Evolutionary conservation across 2,888 invertebrate species (phyloP).

Genomic region (Ischnura elegans): DNA sequence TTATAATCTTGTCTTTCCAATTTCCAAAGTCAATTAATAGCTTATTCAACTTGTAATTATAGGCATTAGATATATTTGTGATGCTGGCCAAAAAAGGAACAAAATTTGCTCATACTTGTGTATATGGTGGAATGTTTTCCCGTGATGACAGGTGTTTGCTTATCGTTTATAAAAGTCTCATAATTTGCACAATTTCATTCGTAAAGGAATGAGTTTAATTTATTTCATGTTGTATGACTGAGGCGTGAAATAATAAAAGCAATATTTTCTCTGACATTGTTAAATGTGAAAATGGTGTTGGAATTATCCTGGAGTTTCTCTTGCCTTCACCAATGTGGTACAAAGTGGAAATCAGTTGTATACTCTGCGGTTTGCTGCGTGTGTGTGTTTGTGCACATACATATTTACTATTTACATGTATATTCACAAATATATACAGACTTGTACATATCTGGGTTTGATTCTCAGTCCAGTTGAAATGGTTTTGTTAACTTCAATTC

Average conservation of each 20-base stretch:
- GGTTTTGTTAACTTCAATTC: no score
- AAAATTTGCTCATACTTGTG: slow-evolving; percentile 59
- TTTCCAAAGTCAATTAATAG: slow-evolving; percentile 65
- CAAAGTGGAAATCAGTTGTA: no score
- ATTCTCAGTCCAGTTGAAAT: no score
- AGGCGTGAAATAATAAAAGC: slow-evolving; percentile 60
- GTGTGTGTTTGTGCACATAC: no score
- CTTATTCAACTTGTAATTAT: slow-evolving; percentile 62
- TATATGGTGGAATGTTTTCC: slow-evolving; percentile 52
- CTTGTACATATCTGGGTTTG: no score
- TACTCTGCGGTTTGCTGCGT: no score
- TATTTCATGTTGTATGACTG: slow-evolving; percentile 59
- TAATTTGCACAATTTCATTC: slow-evolving; percentile 38
- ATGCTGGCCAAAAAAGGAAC: slow-evolving; percentile 57
- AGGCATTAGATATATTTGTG: slow-evolving; percentile 52
- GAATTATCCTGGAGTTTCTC: slow-evolving; percentile 17
- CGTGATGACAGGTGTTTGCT: slow-evolving; percentile 23
- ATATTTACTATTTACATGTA: no score
- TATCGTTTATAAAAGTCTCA: slow-evolving; percentile 43
- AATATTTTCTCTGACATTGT: slow-evolving; percentile 61
- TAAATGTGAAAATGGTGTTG: slow-evolving; percentile 16
- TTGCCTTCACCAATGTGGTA: slow-evolving; percentile 37
- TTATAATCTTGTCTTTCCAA: slow-evolving; percentile 67
- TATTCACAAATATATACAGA: no score
- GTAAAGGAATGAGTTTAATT: slow-evolving; percentile 46